Evolutionary conservation across 2,888 invertebrate species (phyloP), one percentile per base, ranked within the genome.

Genomic region (Troides helena): DNA sequence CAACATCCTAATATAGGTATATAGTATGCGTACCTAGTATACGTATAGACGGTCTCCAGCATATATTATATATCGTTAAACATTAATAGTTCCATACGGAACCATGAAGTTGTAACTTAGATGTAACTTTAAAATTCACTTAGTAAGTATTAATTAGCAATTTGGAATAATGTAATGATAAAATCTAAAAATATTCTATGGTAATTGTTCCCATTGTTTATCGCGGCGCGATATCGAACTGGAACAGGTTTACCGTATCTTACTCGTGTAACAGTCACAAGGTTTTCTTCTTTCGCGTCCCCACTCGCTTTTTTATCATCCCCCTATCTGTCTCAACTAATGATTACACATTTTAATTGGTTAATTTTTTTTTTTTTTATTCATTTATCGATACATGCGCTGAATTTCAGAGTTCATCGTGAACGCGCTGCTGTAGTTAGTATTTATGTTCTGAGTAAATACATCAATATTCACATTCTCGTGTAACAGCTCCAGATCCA

Each of bases 191-290:
- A 62, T 65, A 69, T 57, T 61, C 57, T 65, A 69, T 62, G 61
- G 43, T 58, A 65, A 62, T 62, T 69, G 69, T 65, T 58, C 65
- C 65, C 62, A 65, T 69, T 69, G 30, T 57, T 69, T 65, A 69
- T 65, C 69, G 36, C 23, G 62, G 43, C 39, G 39, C n/a, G 65
- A 65, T 69, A 69, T 69, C 65, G 61, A 6, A 14, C n/a, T 3
- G 57, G 61, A 66, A 69, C 69, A 50, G 25, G 69, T 69, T 69
- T 39, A 58, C 21, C 7, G 43, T 69, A 69, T 69, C 69, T 62
- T 57, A 62, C 65, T 50, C 65, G 62, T 65, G 69, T 18, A 69
- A 56, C 57, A 43, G 17, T 65, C 65, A 69, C 60, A 65, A 69
- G 69, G 62, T 36, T 61, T 23, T 30, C 18, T 30, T 12, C 10